Base-by-base conservation (phyloP, 1,140 invertebrate genomes). In the Lanistes nyassanus region DNA sequence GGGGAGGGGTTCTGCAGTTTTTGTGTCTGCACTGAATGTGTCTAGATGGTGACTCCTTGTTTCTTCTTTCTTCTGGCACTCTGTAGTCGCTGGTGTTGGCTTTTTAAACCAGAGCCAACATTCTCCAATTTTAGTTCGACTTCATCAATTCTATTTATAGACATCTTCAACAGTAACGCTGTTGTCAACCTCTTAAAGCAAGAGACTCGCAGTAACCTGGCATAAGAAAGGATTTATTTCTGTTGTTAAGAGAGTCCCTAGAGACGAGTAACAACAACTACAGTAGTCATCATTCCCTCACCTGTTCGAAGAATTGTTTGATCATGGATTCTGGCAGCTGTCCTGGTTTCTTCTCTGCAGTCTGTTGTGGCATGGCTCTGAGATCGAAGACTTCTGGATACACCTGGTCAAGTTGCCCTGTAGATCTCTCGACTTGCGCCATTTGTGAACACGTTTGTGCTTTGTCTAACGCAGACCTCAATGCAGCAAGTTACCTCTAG, bases 271-370 rank as follows among this genome's bases (percentile, higher is more conserved):
- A 1, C 11, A 21, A 39, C 16, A 23, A 21, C 23, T 72, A 21
- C 7, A 65, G 47, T 23, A 19, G 36, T 42, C 9, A 2, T 69
- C 36, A 55, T 55, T 1, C 55, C 29, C 74, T 76, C 76, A 87
- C 86, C 82, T 86, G 71, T 76, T 85, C 81, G 72, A 86, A 88
- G 76, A 82, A 88, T 51, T 86, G 81, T 68, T 78, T 70, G n/a
- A 87, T 80, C 58, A 77, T 76, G 13, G 80, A 29, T 13, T 83
- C 80, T 5, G 82, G 58, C 26, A 85, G 74, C 64, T 87, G 84
- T 26, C 84, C 85, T 7, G 81, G 79, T 76, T 87, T 87, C 36
- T 77, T 67, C 31, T 78, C 74, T 36, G 67, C 75, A 21, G 82
- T 75, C 47, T 84, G 84, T 23, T 76, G 51, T 36, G 81, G 84